phyloP scores from a whole-genome alignment of 37 sponge, comb jelly and placozoan species.

The Hexactinellida sp. region DNA sequence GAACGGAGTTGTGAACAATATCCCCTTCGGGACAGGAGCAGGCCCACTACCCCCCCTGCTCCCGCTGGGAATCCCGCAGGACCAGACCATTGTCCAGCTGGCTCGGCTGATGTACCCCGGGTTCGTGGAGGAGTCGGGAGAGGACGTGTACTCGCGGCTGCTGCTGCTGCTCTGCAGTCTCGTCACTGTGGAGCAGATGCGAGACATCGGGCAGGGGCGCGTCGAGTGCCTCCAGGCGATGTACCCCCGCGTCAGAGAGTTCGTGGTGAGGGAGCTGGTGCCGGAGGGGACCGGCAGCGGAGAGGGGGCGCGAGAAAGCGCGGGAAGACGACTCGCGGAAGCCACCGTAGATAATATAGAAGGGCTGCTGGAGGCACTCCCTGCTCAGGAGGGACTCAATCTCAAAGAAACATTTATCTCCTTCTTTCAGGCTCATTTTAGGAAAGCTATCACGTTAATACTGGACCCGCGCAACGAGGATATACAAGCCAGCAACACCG shows the following conservation, averaged over 20 bases:
- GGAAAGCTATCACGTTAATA: neutral
- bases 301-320: neutral
- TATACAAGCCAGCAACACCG: neutral
- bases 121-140: neutral
- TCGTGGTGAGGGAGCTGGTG: neutral
- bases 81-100: neutral
- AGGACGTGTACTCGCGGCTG: neutral
- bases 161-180: neutral
- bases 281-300: neutral
- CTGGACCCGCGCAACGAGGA: neutral
- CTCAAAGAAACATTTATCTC: neutral
- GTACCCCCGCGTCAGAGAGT: neutral
- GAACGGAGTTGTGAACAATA: neutral
- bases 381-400: conserved; percentile 11
- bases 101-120: neutral
- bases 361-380: neutral
- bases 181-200: neutral
- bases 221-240: conserved; percentile 8
- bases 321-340: neutral
- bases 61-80: neutral
- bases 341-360: neutral
- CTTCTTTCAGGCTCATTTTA: neutral
- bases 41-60: neutral
- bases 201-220: neutral
- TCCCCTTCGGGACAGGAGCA: neutral